Base-by-base conservation (phyloP, 2,888 invertebrate genomes). In the Ecdyonurus torrentis region DNA sequence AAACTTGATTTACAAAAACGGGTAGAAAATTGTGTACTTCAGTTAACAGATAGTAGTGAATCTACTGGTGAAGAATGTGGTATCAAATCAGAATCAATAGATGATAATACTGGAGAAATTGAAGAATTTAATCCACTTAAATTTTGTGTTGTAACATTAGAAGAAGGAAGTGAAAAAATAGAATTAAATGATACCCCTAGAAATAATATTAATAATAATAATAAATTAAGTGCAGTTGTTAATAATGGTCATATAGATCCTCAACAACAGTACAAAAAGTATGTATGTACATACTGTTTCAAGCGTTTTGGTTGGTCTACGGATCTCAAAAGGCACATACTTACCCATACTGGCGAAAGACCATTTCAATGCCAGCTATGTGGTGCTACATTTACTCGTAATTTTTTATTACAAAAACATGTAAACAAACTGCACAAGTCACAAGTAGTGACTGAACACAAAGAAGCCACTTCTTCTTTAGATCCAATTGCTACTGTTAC, bases 291-390 rank as follows among this genome's bases (percentile, higher is more conserved):
- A 24, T 70, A 72, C 64, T 76, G 76, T 66, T 65, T 65, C 20
- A 75, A 73, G 67, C 70, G 69, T 24, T 76, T 76, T 65, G 74
- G 74, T 5, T 76, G 75, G 75, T 71, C 74, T 1, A 76, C 75
- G 1, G 76, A 75, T 68, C 69, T 76, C 62, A 76, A 76, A 66
- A 68, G 76, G 25, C 76, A 76, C 67, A 71, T 73, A 65, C 68
- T 76, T n/a, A 73, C 72, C 19, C 75, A 76, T 65, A 75, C 74
- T 15, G 75, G 75, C 7, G 75, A 76, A 66, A 68, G 73, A 20
- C 75, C 75, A 1, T 76, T 75, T 64, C 72, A 71, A 64, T 76
- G 76, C 66, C 68, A 69, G 19, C 63, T 64, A n/a, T 76, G 76
- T 66, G 68, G 70, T 65, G 71, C 72, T 2, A 71, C 71, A 2